Base-by-base conservation (phyloP, 2,113 vertebrate genomes). In the Hypocryptadius cinnamomeus region DNA sequence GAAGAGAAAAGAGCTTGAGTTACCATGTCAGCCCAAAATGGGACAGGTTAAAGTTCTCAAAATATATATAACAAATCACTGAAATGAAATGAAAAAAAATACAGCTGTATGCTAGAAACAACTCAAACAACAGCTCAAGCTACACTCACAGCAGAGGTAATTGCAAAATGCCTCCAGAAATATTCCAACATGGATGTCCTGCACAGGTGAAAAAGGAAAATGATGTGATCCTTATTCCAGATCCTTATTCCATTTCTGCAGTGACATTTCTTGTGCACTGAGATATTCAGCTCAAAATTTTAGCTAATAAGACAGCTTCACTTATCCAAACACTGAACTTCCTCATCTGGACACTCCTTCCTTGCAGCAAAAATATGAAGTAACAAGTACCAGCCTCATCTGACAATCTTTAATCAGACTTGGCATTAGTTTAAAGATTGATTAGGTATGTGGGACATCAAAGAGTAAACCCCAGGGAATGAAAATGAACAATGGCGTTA, bases 341-440 rank as follows among this genome's bases (percentile, higher is more conserved):
- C 53, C 81, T 87, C n/a, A 42, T 35, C 60, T 85, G 65, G 31
- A 42, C 22, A 21, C 56, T 81, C 48, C 69, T 83, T 69, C 72
- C 93, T 88, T 68, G 76, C 44, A 95, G 76, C 64, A 80, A 88
- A 76, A 95, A 60, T n/a, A 60, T 4, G 30, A 78, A 83, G 64
- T 81, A 91, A 88, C 85, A 86, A 72, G 60, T 65, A 60, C 85
- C 69, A 84, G 65, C 33, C 83, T 72, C 77, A 86, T 86, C 83
- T 86, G 83, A 94, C 64, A 84, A 45, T 84, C 82, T 95, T 88
- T 93, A 93, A 88, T 92, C 79, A 45, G 89, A 76, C 64, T 65
- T 94, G 93, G 87, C 87, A n/a, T 56, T 71, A 44, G 72, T 88
- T 94, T 94, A 94, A 94, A 95, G 93, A 95, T 93, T 90, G 95